Conservation (phyloP, 2,888 invertebrate species). For the Orthosia gracilis region DNA sequence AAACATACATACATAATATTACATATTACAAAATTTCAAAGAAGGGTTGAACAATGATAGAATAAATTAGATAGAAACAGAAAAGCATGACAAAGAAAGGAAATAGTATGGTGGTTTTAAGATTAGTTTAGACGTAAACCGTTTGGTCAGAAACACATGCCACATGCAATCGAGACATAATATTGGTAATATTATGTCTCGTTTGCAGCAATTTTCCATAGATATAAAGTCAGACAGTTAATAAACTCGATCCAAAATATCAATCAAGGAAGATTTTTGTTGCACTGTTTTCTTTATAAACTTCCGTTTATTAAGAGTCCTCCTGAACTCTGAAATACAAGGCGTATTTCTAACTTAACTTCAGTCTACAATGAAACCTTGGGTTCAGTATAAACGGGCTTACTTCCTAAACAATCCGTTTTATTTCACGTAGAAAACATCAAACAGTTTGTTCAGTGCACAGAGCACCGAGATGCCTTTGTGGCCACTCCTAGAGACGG, state of each 20-base stretch:
- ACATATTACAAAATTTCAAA: too few relatives aligned
- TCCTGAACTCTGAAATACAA: slow-evolving; percentile 19
- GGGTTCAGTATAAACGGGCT: slow-evolving; percentile 39
- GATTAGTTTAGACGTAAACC: too few relatives aligned
- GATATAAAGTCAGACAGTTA: too few relatives aligned
- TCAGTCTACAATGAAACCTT: slow-evolving; percentile 25
- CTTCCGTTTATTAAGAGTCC: slow-evolving; percentile 25
- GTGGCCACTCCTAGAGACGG: not conserved
- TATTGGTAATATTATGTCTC: too few relatives aligned
- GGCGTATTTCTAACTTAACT: slow-evolving; percentile 10
- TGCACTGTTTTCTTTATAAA: not conserved
- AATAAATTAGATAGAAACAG: too few relatives aligned
- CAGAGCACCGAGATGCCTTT: not conserved
- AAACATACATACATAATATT: too few relatives aligned
- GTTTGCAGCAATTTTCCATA: too few relatives aligned
- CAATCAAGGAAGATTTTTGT: not conserved
- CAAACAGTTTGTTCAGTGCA: slow-evolving; percentile 39
- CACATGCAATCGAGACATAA: too few relatives aligned
- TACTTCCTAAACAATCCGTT: slow-evolving; percentile 55
- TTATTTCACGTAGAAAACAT: slow-evolving; percentile 60
- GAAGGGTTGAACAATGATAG: too few relatives aligned
- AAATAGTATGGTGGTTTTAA: too few relatives aligned
- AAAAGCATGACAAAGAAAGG: too few relatives aligned
- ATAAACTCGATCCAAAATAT: not conserved
- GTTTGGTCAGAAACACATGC: too few relatives aligned